Percentiles rank a stretch among this genome's conserved stretches.
phyloP scores from a whole-genome alignment of 2,113 vertebrate genomes.

The Origma solitaria region DNA sequence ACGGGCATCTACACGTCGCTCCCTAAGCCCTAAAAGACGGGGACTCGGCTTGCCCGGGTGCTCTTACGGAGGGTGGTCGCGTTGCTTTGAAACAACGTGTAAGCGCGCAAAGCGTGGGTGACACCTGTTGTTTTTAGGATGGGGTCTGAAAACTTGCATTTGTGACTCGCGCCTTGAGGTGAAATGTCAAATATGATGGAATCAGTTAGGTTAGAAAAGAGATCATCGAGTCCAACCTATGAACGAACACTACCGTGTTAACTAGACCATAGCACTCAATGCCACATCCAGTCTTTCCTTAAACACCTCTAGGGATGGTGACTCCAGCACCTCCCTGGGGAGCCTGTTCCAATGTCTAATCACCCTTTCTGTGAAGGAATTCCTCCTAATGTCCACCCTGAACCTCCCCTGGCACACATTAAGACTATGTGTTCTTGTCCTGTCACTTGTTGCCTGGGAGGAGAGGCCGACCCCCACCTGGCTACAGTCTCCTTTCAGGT shows the following conservation, averaged over 20 bases:
- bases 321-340: background rate
- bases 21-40: accelerated
- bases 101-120: accelerated
- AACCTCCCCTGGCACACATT: background rate
- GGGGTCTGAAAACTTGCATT: background rate
- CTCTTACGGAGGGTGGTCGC: accelerated
- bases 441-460: background rate
- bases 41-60: accelerated
- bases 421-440: background rate
- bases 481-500: background rate
- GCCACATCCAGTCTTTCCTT: background rate
- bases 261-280: too few relatives aligned
- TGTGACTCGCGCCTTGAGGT: accelerated
- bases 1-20: accelerated
- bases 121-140: accelerated
- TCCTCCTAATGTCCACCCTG: background rate
- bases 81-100: accelerated
- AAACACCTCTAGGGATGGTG: too few relatives aligned
- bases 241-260: too few relatives aligned
- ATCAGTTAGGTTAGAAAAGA: background rate
- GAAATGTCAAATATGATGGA: too few relatives aligned
- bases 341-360: background rate
- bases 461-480: background rate
- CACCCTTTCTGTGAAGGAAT: background rate
- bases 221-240: too few relatives aligned